A percentile compares a stretch with the other conserved stretches of the same genome.
Evolutionary conservation across 2,113 vertebrate species (phyloP).

Genomic region (Solea senegalensis): DNA sequence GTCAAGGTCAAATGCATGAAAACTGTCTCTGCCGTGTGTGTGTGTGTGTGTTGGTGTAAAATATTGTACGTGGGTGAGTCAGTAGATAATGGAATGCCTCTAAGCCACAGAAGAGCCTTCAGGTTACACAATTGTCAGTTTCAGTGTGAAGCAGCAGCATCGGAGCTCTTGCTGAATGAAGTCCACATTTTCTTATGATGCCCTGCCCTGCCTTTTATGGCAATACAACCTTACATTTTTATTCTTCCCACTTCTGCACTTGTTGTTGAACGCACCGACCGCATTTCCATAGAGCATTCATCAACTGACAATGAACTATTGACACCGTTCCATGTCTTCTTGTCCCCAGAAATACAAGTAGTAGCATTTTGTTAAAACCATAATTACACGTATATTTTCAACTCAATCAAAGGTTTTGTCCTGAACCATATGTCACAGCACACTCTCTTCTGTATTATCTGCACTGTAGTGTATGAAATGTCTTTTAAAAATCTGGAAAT

Average conservation of each 20-base stretch:
- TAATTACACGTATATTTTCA: too few species aligned
- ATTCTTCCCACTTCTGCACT: neutral
- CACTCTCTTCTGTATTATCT: too few species aligned
- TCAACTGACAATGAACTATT: constrained; percentile 11
- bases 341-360: neutral
- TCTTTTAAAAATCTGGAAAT: too few species aligned
- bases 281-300: constrained; percentile 14
- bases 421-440: too few species aligned
- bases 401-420: too few species aligned
- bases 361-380: too few species aligned
- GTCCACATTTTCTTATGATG: constrained; percentile 25
- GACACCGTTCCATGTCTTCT: constrained; percentile 13
- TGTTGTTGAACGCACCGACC: neutral
- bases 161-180: constrained; percentile 24
- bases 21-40: constrained; percentile 8
- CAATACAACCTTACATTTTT: constrained; percentile 13
- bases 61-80: constrained; percentile 34
- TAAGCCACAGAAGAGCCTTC: constrained; percentile 29
- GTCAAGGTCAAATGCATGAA: constrained; percentile 65
- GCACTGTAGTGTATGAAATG: too few species aligned
- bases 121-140: constrained; percentile 34
- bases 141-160: constrained; percentile 17
- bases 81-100: constrained; percentile 34
- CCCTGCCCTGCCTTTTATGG: neutral
- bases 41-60: neutral